Conservation (phyloP, 2,113 vertebrate genomes). For the Leptocoma aspasia region DNA sequence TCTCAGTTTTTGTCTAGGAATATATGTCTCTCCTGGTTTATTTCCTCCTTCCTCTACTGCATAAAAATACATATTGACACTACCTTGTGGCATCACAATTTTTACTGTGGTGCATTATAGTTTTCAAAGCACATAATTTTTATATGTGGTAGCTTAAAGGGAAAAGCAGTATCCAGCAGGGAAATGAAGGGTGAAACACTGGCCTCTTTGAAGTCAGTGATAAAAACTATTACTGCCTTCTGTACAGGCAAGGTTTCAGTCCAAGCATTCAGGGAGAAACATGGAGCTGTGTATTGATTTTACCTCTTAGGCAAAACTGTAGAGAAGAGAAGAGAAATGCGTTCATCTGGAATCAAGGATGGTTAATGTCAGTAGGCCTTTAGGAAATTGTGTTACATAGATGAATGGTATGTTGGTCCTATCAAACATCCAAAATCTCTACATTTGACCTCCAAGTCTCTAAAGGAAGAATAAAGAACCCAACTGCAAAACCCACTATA, state of each 20-base stretch:
- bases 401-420: slow-evolving; percentile 22
- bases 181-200: slow-evolving; percentile 11
- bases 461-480: not conserved
- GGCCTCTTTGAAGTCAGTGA: not conserved
- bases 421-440: not conserved
- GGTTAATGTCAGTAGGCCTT: slow-evolving; percentile 10
- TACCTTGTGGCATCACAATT: slow-evolving; percentile 13
- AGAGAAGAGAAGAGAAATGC: slow-evolving; percentile 1
- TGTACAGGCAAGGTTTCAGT: not conserved
- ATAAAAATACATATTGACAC: not conserved
- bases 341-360: not conserved
- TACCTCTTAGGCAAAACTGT: not conserved
- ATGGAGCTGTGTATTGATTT: slow-evolving; percentile 3
- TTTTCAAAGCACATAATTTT: slow-evolving; percentile 6
- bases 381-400: slow-evolving; percentile 33
- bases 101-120: not conserved
- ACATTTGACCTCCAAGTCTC: not conserved
- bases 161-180: slow-evolving; percentile 19
- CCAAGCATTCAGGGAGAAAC: slow-evolving; percentile 15
- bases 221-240: slow-evolving; percentile 27
- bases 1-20: not conserved
- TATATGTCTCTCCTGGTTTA: not conserved
- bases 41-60: not conserved
- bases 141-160: slow-evolving; percentile 21
- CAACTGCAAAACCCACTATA: not conserved